Base-by-base conservation (phyloP, 2,797 vertebrate species). In the Tapera naevia region DNA sequence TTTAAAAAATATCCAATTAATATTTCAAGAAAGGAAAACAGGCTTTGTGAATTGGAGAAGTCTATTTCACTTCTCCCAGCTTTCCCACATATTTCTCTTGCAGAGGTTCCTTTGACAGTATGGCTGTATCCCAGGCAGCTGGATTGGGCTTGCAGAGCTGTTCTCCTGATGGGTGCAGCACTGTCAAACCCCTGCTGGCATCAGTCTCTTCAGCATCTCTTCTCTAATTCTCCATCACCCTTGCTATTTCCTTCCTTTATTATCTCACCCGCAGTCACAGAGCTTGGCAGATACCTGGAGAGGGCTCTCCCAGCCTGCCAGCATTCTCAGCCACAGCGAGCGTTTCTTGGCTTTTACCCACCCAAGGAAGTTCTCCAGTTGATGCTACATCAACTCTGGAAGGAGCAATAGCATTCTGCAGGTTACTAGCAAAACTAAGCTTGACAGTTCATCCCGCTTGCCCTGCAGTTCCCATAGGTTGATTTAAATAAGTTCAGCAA, bases 211-310 rank as follows among this genome's bases (percentile, higher is more conserved):
- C 45, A 70, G 37, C 4, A 2, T 25, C 39, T 65, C 39, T 89
- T 48, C n/a, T 25, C 22, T 45, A 14, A 51, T 60, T 60, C 13
- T 46, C 45, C 23, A 17, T 32, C 33, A 41, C 9, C 17, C 11
- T 37, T 65, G 35, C 17, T 23, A n/a, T 57, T 66, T n/a, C 41
- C 37, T 70, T 54, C 45, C 46, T 53, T 76, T 60, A 25, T 69
- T 37, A 16, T 43, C 37, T 9, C 17, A 37, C 24, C 57, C 43
- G 45, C 4, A 1, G 56, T 17, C 17, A 15, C 0, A 2, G 17
- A 85, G 17, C 18, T 82, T 13, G 13, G 69, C 54, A 48, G 24
- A 3, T 1, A 27, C 21, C 32, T 53, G 19, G 27, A 43, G 32
- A 33, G 30, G 10, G 14, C 32, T 71, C 19, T 46, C 22, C 18